Evolutionary conservation across 2,113 vertebrate genomes (phyloP).

Genomic region (Cyanoderma ruficeps): DNA sequence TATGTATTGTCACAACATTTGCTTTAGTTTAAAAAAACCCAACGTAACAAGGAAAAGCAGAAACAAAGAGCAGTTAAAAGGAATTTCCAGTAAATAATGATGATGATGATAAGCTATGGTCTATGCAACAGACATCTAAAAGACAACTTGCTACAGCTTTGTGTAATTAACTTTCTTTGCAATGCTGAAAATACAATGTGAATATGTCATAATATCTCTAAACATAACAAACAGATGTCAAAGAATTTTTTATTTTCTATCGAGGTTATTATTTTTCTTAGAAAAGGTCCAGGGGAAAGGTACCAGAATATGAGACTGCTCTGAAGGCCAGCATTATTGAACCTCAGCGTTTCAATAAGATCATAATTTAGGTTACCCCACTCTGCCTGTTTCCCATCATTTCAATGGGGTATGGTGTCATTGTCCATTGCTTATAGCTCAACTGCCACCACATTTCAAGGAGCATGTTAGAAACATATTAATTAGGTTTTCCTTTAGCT

Average conservation of each 20-base stretch:
- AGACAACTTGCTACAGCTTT: neutral
- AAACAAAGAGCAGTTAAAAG: neutral
- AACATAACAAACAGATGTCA: neutral
- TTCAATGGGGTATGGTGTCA: neutral
- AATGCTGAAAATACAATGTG: neutral
- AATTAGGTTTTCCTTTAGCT: neutral
- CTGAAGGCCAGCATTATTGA: neutral
- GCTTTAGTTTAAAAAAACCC: neutral
- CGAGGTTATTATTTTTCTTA: neutral
- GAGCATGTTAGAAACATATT: neutral
- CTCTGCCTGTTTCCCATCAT: neutral
- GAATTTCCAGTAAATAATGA: neutral
- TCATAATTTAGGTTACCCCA: neutral
- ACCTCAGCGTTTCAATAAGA: neutral
- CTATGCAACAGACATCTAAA: neutral
- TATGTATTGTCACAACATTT: neutral
- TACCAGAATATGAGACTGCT: neutral
- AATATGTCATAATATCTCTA: neutral
- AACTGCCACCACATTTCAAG: neutral
- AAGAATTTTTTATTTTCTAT: neutral
- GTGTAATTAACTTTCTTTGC: neutral
- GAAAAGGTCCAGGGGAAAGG: neutral
- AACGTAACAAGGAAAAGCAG: neutral
- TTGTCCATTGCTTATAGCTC: neutral
- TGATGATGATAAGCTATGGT: neutral